Evolutionary conservation across 2,797 vertebrate species (phyloP).

Genomic region (Pseudochirops cupreus): DNA sequence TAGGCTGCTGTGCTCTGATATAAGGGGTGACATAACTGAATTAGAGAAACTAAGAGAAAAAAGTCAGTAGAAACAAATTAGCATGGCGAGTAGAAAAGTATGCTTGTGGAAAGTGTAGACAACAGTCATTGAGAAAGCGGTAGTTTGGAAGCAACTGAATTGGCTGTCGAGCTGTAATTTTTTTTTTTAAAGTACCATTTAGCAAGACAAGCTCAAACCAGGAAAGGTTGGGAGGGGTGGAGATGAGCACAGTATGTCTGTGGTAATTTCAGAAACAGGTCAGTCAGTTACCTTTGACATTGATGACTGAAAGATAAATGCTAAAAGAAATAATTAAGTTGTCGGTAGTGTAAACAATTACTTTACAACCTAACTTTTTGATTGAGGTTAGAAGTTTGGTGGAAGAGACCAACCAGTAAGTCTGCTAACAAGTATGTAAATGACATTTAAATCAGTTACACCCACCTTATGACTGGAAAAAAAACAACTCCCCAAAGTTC

Average conservation of each 20-base stretch:
- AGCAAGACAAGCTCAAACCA: neutral
- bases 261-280: neutral
- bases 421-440: neutral
- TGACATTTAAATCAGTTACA: neutral
- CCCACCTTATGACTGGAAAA: neutral
- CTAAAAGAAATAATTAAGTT: neutral
- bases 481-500: neutral
- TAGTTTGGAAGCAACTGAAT: neutral
- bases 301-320: neutral
- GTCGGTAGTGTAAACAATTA: neutral
- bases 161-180: neutral
- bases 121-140: neutral
- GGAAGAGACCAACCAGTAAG: neutral
- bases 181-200: neutral
- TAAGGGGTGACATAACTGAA: neutral
- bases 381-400: neutral
- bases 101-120: neutral
- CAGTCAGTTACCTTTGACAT: neutral
- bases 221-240: neutral
- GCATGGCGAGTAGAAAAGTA: neutral
- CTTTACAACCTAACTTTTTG: neutral
- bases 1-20: neutral
- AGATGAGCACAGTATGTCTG: neutral
- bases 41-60: neutral
- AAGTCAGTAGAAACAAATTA: neutral